A percentile compares a stretch with the other conserved stretches of the same genome.
Evolutionary conservation across 2,888 invertebrate species (phyloP).

Genomic region (Sphinx pinastri): DNA sequence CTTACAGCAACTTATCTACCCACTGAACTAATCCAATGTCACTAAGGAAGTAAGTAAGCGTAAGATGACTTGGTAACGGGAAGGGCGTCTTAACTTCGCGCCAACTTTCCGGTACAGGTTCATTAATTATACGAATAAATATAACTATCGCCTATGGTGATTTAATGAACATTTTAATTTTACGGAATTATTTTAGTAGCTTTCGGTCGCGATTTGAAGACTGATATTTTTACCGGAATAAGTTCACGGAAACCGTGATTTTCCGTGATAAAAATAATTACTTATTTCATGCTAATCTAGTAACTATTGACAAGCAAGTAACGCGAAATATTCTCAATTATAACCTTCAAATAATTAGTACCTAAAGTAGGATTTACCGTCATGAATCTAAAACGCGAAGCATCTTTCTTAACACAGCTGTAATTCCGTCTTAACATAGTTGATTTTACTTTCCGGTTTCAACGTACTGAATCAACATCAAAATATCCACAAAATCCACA

Average conservation of each 20-base stretch:
- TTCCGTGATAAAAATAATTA: neutral
- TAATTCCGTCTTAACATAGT: neutral
- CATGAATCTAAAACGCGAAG: neutral
- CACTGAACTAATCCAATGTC: conserved; percentile 46
- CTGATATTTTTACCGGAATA: no score
- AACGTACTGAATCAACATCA: conserved; percentile 24
- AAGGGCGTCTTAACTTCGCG: conserved; percentile 45
- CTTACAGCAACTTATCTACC: conserved; percentile 53
- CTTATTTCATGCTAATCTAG: no score
- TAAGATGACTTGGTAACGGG: conserved; percentile 52
- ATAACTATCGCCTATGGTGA: conserved; percentile 40
- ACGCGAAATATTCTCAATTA: no score
- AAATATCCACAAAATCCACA: neutral
- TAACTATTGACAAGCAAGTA: no score
- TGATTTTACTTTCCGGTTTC: neutral
- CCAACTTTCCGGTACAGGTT: conserved; percentile 38
- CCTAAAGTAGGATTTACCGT: no score
- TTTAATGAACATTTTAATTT: neutral
- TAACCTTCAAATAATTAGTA: no score
- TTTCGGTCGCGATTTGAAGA: no score
- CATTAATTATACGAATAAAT: conserved; percentile 50
- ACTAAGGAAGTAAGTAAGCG: conserved; percentile 46
- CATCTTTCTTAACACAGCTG: neutral
- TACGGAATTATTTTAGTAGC: neutral
- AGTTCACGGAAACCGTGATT: no score